Evolutionary conservation across 2,797 vertebrate species (phyloP), one percentile per base, ranked within the genome.

Genomic region (Steatocranus sp.): DNA sequence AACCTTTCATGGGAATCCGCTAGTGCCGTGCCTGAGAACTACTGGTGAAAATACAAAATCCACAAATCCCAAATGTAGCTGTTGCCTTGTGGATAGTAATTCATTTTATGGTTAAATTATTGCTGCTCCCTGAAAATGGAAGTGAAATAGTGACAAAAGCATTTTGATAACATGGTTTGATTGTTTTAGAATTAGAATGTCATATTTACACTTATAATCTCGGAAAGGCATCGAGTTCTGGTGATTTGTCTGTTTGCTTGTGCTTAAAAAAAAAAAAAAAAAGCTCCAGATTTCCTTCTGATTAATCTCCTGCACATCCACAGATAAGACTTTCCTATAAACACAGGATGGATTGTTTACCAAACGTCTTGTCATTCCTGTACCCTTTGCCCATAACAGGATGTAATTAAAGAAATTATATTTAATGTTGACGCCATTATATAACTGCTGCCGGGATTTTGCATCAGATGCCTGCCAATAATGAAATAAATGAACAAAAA

Each of bases 281-380:
- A 46, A 25, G n/a, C 20, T 56, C 38, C 66, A 70, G 15, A 70
- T 43, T 27, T 53, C 25, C 20, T 80, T 4, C 2, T 38, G 61
- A 82, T 81, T 79, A 78, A 86, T 88, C 20, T 80, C 46, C 74
- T 88, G 87, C 63, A 87, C 54, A 75, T 80, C 36, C 80, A 63
- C 23, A 54, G 80, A 92, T 89, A 89, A 91, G 78, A 84, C 1
- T 11, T 32, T 27, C 76, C 36, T 80, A 38, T 90, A 89, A 92
- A 89, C 88, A 91, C 70, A 82, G 78, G 74, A 85, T 58, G 85
- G 76, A 78, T 56, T 90, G 92, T 90, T 93, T 89, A 86, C 66
- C 12, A 78, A 78, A 68, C 15, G 5, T 53, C 56, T 11, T 3
- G 18, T 85, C 27, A n/a, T 38, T 70, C 46, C 43, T 56, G 58